Conservation (phyloP, 2,113 vertebrate species). For the Stegostoma tigrinum region DNA sequence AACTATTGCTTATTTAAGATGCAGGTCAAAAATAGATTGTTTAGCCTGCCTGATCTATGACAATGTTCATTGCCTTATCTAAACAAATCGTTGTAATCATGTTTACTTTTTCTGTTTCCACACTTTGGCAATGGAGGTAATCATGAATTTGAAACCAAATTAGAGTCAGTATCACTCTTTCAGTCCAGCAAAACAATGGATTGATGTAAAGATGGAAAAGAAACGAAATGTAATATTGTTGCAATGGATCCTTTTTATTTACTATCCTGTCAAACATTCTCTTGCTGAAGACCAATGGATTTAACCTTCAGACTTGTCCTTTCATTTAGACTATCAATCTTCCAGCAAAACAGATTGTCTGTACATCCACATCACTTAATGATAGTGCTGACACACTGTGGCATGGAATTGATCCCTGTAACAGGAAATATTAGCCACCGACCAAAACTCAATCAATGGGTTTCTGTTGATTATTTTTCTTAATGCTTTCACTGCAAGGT, state of each 20-base stretch:
- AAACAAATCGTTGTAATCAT: neutral
- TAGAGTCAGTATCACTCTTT: neutral
- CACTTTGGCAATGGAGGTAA: neutral
- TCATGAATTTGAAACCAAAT: neutral
- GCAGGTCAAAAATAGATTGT: neutral
- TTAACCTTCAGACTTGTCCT: slow-evolving; percentile 21
- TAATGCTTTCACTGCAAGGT: neutral
- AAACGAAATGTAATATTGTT: neutral
- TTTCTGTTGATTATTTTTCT: neutral
- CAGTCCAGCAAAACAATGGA: neutral
- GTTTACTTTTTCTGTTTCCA: neutral
- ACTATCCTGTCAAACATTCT: neutral
- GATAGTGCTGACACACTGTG: neutral
- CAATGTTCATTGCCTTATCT: too few species aligned
- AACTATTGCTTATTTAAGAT: neutral
- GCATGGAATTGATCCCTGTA: neutral
- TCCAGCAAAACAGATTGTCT: neutral
- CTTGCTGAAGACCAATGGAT: neutral
- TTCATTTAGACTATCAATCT: neutral
- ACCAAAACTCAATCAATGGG: neutral
- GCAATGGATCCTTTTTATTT: neutral
- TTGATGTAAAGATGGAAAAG: neutral
- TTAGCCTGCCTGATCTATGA: neutral
- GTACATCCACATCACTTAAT: neutral
- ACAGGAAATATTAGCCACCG: neutral